Evolutionary conservation across 2,888 invertebrate species (phyloP).

Genomic region (Rotaria magnacalcarata): DNA sequence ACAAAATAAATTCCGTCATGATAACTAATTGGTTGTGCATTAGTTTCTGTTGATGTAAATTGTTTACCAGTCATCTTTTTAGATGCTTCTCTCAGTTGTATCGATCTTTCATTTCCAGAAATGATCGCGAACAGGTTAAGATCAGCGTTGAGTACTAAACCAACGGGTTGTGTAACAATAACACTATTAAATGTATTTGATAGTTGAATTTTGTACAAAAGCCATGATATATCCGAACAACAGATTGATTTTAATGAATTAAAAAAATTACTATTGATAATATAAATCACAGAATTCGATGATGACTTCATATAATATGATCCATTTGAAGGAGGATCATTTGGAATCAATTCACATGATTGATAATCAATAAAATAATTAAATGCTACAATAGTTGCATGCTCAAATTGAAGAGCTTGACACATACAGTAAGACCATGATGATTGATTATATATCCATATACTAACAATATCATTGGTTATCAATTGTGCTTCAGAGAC

Average conservation of each 20-base stretch:
- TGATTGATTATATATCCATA: neutral
- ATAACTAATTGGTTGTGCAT: constrained; percentile 1
- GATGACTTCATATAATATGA: neutral
- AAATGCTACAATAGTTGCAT: neutral
- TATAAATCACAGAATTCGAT: neutral
- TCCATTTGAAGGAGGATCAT: neutral
- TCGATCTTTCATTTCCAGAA: neutral
- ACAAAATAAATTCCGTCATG: neutral
- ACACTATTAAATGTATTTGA: neutral
- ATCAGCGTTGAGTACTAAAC: neutral
- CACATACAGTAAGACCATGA: neutral
- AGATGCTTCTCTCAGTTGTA: neutral
- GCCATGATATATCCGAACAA: neutral
- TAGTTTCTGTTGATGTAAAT: neutral
- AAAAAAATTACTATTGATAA: neutral
- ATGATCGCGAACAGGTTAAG: neutral
- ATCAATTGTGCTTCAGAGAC: neutral
- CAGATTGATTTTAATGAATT: neutral
- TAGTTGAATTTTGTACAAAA: neutral
- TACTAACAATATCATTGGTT: neutral
- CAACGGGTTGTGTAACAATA: neutral
- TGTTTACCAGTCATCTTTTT: neutral
- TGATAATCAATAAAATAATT: neutral
- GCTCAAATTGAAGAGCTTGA: neutral
- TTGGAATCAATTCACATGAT: neutral